Base-by-base conservation (phyloP, 2,888 invertebrate species). In the Melanophora roralis region DNA sequence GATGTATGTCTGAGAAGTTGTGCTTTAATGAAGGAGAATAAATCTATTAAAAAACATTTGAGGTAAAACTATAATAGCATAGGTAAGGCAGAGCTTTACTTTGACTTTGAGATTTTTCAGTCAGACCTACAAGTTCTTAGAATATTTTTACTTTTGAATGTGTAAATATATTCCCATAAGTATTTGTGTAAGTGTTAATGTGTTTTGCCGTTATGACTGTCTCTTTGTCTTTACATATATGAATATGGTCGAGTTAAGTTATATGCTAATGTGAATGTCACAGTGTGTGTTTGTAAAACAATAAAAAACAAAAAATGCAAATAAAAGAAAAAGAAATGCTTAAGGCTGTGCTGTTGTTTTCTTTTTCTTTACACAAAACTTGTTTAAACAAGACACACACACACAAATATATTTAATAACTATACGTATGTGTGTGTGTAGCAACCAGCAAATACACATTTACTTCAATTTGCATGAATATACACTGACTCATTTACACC, bases 321-420 rank as follows among this genome's bases (percentile, higher is more conserved):
- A 49, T 23, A 34, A 40, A 71, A 34, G 43, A 43, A 55, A 72
- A 72, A n/a, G n/a, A n/a, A 45, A 27, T 38, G 72, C 72, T 64
- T 72, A 23, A 34, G 72, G 72, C 72, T 19, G 1, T 6, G 23
- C 2, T 45, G 19, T 43, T 60, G 36, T 36, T 9, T 59, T 49
- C 27, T 65, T 14, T 60, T 23, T 19, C 34, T 62, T 43, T 32
- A 34, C 43, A n/a, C 40, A 62, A 34, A 43, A 40, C 32, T 71
- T 71, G 51, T 47, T 47, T 51, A 21, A 34, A 51, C n/a, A 1
- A 12, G 9, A 55, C 19, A 57, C 23, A 57, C 40, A 34, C 12
- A 32, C 45, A 71, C 38, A 36, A 4, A 32, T 0, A 12, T 53
- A 16, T 11, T 45, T 16, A 47, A 34, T 47, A 45, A n/a, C n/a